These are phyloP conservation scores for Turritopsis rubra DNA, from an alignment of 30 jellyfish, hydroid and myxozoan genomes.

Conservation along the genomic window DNA sequence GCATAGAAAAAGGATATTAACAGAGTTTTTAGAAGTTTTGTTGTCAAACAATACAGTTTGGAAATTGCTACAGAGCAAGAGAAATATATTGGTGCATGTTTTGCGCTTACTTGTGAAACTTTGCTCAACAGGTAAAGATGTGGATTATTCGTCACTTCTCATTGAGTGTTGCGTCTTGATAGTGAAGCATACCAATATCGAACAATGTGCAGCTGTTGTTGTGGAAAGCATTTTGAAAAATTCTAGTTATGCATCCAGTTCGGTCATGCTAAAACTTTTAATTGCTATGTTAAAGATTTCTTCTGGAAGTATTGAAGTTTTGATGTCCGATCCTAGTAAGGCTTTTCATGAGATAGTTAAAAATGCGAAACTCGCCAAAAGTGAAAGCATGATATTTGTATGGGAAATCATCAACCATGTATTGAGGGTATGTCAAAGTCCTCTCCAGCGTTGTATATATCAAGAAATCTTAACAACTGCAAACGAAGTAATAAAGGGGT, in stretches of 20 bases:
- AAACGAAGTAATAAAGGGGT: neutral
- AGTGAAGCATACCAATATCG: constrained; percentile 32
- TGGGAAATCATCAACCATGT: constrained; percentile 2
- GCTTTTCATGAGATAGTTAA: neutral
- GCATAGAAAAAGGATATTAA: constrained; percentile 46
- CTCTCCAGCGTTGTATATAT: neutral
- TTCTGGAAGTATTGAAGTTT: constrained; percentile 1
- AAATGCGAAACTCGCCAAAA: neutral
- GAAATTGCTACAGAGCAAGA: constrained; percentile 30
- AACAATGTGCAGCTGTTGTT: constrained; percentile 24
- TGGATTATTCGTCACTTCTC: constrained; percentile 30
- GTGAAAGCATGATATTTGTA: neutral
- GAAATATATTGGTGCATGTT: constrained; percentile 32
- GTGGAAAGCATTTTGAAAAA: constrained; percentile 22
- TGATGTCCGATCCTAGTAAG: neutral
- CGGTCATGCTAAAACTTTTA: constrained; percentile 1
- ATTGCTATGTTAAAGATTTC: neutral
- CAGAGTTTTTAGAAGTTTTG: constrained; percentile 49
- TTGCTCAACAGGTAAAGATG: constrained; percentile 33
- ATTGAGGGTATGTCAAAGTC: neutral
- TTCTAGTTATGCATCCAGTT: neutral
- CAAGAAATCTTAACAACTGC: neutral
- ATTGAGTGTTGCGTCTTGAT: constrained; percentile 42
- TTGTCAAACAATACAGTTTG: constrained; percentile 34
- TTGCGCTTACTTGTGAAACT: constrained; percentile 38